Evolutionary conservation across 2,797 vertebrate genomes (phyloP).

Genomic region (Hafferia zeledoni): DNA sequence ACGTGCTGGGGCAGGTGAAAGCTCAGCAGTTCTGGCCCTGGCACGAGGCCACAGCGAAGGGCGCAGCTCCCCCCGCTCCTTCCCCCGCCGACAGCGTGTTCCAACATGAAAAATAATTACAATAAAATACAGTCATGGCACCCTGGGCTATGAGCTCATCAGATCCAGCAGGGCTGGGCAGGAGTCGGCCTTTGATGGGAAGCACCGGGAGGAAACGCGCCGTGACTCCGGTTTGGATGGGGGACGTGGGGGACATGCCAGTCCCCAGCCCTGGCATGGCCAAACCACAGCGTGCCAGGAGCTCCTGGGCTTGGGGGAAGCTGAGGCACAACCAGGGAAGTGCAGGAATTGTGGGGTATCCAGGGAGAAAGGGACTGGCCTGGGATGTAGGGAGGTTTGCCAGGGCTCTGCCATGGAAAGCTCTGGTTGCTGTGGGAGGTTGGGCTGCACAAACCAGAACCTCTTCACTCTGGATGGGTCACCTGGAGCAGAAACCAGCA

Average conservation of each 20-base stretch:
- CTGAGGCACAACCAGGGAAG: background rate
- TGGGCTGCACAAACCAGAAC: background rate
- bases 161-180: conserved; percentile 27
- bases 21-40: conserved; percentile 36
- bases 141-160: conserved; percentile 59
- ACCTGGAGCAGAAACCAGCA: background rate
- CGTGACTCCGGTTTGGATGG: background rate
- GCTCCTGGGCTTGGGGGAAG: background rate
- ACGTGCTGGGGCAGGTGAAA: background rate
- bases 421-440: background rate
- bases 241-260: rapidly evolving
- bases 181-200: conserved; percentile 20
- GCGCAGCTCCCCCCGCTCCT: background rate
- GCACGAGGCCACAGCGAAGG: background rate
- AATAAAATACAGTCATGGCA: conserved; percentile 19
- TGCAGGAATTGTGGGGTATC: rapidly evolving
- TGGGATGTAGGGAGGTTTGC: rapidly evolving
- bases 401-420: too few species aligned
- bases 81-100: background rate
- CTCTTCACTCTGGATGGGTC: background rate
- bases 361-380: rapidly evolving
- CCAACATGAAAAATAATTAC: conserved; percentile 58
- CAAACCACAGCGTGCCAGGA: background rate
- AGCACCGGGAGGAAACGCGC: background rate
- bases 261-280: rapidly evolving